phyloP scores from a whole-genome alignment of 2,888 invertebrate species.

The Resseliella maxima region DNA sequence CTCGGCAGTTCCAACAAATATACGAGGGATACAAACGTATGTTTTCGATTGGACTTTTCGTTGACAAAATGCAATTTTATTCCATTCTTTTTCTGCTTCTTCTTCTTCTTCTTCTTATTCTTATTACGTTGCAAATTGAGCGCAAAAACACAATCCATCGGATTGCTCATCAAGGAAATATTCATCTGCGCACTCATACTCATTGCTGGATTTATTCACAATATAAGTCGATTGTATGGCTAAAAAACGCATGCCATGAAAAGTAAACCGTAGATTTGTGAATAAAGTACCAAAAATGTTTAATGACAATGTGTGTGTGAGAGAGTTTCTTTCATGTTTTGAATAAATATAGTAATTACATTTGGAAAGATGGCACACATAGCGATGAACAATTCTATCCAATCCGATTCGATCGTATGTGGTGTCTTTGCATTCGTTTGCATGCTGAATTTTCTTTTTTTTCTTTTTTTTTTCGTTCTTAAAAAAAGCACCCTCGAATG shows the following conservation, averaged over 20 bases:
- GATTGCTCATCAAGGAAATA: not conserved
- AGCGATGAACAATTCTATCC: not conserved
- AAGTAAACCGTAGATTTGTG: conserved; percentile 9
- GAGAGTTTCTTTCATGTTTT: not conserved
- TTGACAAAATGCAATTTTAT: not conserved
- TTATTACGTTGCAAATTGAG: not conserved
- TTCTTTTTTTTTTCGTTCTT: too few species aligned
- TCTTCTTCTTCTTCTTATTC: too few species aligned
- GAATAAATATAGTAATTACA: conserved; percentile 13
- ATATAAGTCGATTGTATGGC: not conserved
- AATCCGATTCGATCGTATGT: not conserved
- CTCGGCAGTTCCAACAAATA: not conserved
- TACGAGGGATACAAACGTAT: not conserved
- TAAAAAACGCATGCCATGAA: not conserved
- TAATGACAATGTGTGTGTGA: not conserved
- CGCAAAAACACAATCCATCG: not conserved
- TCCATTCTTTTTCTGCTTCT: too few species aligned
- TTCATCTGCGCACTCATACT: not conserved
- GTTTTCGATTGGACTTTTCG: conserved; percentile 3
- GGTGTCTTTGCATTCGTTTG: conserved; percentile 18
- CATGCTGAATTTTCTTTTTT: not conserved
- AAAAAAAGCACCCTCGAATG: too few species aligned
- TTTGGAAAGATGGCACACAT: not conserved
- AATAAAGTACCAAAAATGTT: conserved; percentile 25
- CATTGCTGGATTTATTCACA: not conserved